A percentile compares a stretch with the other conserved stretches of the same genome.
Evolutionary conservation across 2,888 invertebrate genomes (phyloP).

Genomic region (Drosophila hamatofila): DNA sequence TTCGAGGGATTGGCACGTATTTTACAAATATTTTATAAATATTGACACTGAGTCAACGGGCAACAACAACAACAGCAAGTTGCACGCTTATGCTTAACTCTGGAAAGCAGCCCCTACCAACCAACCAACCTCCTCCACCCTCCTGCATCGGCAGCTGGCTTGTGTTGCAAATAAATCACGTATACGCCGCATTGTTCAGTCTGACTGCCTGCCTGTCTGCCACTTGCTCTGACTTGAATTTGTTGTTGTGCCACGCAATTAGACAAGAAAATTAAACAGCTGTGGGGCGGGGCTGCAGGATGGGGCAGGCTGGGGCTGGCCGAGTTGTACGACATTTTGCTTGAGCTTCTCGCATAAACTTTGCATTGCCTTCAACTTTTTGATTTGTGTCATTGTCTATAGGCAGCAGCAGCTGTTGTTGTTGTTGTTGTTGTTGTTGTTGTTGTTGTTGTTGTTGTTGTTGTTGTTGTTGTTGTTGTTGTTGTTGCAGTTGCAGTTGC

Average conservation of each 20-base stretch:
- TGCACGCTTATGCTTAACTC: slow-evolving; percentile 1
- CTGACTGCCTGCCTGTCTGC: background rate
- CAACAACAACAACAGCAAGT: slow-evolving; percentile 32
- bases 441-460: slow-evolving; percentile 17
- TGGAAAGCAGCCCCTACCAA: background rate
- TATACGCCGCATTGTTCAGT: slow-evolving; percentile 58
- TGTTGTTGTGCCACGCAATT: slow-evolving; percentile 61
- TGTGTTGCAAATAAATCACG: slow-evolving; percentile 64
- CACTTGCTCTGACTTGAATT: slow-evolving; percentile 5
- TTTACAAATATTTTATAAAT: slow-evolving; percentile 79
- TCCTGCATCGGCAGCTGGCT: background rate
- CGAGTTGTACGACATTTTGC: slow-evolving; percentile 21
- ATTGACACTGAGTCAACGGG: slow-evolving; percentile 71
- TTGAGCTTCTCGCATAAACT: slow-evolving; percentile 40
- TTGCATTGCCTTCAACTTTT: slow-evolving; percentile 65
- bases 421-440: slow-evolving; percentile 7
- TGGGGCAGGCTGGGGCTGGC: background rate
- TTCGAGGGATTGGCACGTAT: slow-evolving; percentile 66
- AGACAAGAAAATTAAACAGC: slow-evolving; percentile 49
- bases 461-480: slow-evolving; percentile 5
- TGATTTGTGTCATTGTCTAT: slow-evolving; percentile 72
- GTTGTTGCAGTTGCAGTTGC: slow-evolving; percentile 17
- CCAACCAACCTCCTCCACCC: background rate
- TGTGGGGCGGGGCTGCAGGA: no score
- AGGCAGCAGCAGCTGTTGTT: slow-evolving; percentile 21